Conservation (phyloP, 2,888 invertebrate species). For the Alcis repandata region DNA sequence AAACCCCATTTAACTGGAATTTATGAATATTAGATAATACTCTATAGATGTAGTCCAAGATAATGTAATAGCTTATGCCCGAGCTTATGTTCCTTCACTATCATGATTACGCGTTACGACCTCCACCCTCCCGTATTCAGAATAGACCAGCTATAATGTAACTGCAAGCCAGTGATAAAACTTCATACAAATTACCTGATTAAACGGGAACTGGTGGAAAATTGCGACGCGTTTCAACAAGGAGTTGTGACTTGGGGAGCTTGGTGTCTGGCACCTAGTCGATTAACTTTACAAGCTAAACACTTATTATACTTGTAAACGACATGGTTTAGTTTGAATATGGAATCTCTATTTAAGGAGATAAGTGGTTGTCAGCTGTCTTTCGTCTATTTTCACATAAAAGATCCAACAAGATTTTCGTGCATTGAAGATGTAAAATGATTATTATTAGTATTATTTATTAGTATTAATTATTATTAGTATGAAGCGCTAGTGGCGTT, state of each 20-base stretch:
- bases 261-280: not conserved
- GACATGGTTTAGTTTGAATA: not conserved
- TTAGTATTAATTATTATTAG: too few species aligned
- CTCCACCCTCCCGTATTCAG: conserved; percentile 37
- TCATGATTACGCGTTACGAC: conserved; percentile 41
- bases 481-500: too few species aligned
- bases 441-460: too few species aligned
- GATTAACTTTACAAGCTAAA: too few species aligned
- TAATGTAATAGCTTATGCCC: conserved; percentile 39
- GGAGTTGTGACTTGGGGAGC: not conserved
- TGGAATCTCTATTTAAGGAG: not conserved
- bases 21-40: conserved; percentile 33
- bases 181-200: conserved; percentile 25
- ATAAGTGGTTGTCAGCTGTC: too few species aligned
- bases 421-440: not conserved
- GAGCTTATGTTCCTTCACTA: conserved; percentile 37
- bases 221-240: not conserved
- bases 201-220: conserved; percentile 9
- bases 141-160: conserved; percentile 26
- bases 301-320: not conserved
- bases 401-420: too few species aligned
- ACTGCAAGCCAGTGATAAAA: conserved; percentile 31
- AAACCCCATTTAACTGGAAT: conserved; percentile 29
- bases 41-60: conserved; percentile 34
- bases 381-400: too few species aligned